Evolutionary conservation across 1,140 invertebrate genomes (phyloP).

Genomic region (Drosophila sturtevanti): DNA sequence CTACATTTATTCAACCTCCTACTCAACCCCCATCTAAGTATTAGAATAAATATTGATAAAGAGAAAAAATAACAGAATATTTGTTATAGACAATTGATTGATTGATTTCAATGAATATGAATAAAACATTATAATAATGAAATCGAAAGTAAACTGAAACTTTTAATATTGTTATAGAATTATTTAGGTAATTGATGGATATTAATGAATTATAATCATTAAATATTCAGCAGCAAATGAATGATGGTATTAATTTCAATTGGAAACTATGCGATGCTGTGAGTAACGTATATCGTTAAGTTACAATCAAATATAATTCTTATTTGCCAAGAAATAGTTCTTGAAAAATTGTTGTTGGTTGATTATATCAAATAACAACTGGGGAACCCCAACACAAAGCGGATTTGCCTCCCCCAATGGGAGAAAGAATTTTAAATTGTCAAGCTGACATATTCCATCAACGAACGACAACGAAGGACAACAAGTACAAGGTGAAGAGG

Average conservation of each 20-base stretch:
- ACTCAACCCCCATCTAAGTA: not conserved
- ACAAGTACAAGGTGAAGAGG: not conserved
- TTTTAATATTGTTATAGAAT: not conserved
- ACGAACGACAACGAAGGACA: constrained; percentile 3
- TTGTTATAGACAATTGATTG: too few relatives aligned
- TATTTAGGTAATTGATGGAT: not conserved
- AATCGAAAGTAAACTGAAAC: too few relatives aligned
- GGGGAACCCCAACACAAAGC: constrained; percentile 34
- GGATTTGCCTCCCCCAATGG: constrained; percentile 37
- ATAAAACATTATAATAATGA: too few relatives aligned
- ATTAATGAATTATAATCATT: not conserved
- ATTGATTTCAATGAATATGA: too few relatives aligned
- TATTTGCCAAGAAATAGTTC: not conserved
- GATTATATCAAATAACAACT: constrained; percentile 15
- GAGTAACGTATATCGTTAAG: too few relatives aligned
- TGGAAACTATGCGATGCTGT: too few relatives aligned
- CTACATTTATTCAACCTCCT: too few relatives aligned
- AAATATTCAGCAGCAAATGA: not conserved
- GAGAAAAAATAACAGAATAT: too few relatives aligned
- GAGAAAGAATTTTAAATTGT: constrained; percentile 52
- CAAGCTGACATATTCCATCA: constrained; percentile 54
- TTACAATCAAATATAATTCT: not conserved
- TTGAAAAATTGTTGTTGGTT: constrained; percentile 7
- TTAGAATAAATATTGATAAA: too few relatives aligned
- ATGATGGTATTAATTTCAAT: too few relatives aligned